Percentiles rank a stretch among this genome's conserved stretches.
Evolutionary conservation across 2,888 invertebrate species (phyloP).

Genomic region (Oconnorella tubifera): DNA sequence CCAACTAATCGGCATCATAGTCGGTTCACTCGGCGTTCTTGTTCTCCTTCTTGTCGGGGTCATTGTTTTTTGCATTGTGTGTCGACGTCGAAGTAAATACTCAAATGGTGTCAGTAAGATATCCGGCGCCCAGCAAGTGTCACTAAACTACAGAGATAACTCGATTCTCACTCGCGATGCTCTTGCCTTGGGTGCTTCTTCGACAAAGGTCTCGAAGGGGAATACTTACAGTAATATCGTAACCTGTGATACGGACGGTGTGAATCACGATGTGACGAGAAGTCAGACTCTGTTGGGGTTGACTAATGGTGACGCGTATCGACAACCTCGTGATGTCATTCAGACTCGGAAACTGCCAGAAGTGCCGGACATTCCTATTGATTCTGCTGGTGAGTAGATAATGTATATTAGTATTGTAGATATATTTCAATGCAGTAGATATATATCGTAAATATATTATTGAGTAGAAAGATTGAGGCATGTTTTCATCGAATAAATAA

Average conservation of each 20-base stretch:
- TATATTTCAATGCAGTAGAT: too few relatives aligned
- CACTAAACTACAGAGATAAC: constrained; percentile 1
- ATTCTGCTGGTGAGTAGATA: constrained; percentile 20
- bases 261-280: constrained; percentile 7
- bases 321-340: constrained; percentile 34
- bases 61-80: constrained; percentile 61
- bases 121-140: not conserved
- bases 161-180: not conserved
- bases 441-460: too few relatives aligned
- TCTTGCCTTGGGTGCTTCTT: not conserved
- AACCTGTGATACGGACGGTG: constrained; percentile 46
- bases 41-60: constrained; percentile 67
- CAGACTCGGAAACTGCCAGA: constrained; percentile 52
- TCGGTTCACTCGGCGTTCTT: constrained; percentile 70
- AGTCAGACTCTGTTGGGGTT: constrained; percentile 13
- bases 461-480: too few relatives aligned
- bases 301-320: constrained; percentile 28
- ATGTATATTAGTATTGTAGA: too few relatives aligned
- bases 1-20: constrained; percentile 32
- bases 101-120: constrained; percentile 6
- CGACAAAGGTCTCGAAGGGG: constrained; percentile 48
- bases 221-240: constrained; percentile 57
- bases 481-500: too few relatives aligned
- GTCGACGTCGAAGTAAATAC: constrained; percentile 34
- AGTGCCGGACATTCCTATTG: constrained; percentile 38